These are phyloP conservation scores for Sorex maritimensis DNA, from an alignment of 2,797 vertebrate genomes.

Conservation along the genomic window DNA sequence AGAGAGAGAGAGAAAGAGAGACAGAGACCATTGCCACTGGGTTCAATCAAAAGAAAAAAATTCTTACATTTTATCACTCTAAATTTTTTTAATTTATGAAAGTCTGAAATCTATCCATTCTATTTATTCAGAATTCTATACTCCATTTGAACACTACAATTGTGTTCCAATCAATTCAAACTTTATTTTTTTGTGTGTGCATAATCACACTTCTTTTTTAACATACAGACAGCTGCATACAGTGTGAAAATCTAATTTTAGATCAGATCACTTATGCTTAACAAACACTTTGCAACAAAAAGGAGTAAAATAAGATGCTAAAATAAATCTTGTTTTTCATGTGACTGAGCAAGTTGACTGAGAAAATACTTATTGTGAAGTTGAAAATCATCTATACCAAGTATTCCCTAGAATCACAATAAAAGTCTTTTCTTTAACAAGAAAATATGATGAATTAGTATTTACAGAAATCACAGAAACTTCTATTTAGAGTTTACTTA, in stretches of 20 bases:
- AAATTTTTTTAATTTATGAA: slow-evolving; percentile 32
- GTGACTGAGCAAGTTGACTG: slow-evolving; percentile 76
- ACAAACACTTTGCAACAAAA: slow-evolving; percentile 78
- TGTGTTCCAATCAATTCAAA: slow-evolving; percentile 53
- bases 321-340: slow-evolving; percentile 82
- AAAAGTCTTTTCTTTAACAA: slow-evolving; percentile 34
- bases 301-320: slow-evolving; percentile 76
- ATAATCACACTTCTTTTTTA: background rate
- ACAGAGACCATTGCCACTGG: background rate
- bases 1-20: too few species aligned
- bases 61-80: background rate
- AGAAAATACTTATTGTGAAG: slow-evolving; percentile 68
- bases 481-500: slow-evolving; percentile 59
- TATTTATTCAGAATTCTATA: slow-evolving; percentile 40
- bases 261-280: slow-evolving; percentile 79
- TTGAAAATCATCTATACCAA: slow-evolving; percentile 43
- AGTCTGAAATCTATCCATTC: background rate
- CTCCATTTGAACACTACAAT: slow-evolving; percentile 41
- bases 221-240: slow-evolving; percentile 57
- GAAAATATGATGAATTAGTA: background rate
- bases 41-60: slow-evolving; percentile 21
- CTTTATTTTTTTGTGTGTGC: slow-evolving; percentile 69
- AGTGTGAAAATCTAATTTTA: slow-evolving; percentile 81
- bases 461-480: background rate
- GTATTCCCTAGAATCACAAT: slow-evolving; percentile 15